Percentiles rank a stretch among this genome's conserved stretches.
Evolutionary conservation across 2,888 invertebrate genomes (phyloP).

Genomic region (Platynereis dumerilii): DNA sequence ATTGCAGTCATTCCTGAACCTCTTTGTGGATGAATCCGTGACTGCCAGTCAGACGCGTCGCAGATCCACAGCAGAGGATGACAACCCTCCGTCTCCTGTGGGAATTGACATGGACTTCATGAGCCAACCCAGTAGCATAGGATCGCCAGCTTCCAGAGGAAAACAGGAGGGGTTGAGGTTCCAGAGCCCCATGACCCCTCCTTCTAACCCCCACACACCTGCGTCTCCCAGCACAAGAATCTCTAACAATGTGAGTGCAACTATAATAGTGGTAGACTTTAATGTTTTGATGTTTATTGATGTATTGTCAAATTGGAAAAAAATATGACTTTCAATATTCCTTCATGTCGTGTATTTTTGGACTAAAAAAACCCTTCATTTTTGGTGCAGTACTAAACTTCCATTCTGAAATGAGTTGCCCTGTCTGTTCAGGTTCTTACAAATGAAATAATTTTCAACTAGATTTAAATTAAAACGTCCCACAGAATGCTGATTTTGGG

Average conservation of each 20-base stretch:
- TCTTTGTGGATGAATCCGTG: conserved; percentile 87
- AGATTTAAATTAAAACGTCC: too few relatives aligned
- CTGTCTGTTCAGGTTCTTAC: too few relatives aligned
- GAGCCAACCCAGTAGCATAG: conserved; percentile 41
- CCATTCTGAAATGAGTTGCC: too few relatives aligned
- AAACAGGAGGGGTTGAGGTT: conserved; percentile 72
- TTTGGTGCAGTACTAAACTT: too few relatives aligned
- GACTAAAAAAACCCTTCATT: too few relatives aligned
- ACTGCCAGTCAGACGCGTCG: conserved; percentile 75
- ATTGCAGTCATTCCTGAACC: conserved; percentile 80
- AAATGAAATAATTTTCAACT: too few relatives aligned
- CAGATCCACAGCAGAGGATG: conserved; percentile 89
- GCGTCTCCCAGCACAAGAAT: conserved; percentile 72
- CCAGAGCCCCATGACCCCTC: conserved; percentile 85
- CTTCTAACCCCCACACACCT: conserved; percentile 85
- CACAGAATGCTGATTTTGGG: too few relatives aligned
- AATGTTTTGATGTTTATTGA: too few relatives aligned
- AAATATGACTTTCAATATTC: too few relatives aligned
- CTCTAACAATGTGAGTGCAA: conserved; percentile 18
- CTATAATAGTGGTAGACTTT: too few relatives aligned
- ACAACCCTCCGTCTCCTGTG: conserved; percentile 94
- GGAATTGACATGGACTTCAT: conserved; percentile 73
- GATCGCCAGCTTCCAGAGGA: conserved; percentile 44
- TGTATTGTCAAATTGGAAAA: too few relatives aligned
- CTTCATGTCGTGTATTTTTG: too few relatives aligned